Conservation (phyloP, 1,140 invertebrate species). For the Geopemphigus sp. region DNA sequence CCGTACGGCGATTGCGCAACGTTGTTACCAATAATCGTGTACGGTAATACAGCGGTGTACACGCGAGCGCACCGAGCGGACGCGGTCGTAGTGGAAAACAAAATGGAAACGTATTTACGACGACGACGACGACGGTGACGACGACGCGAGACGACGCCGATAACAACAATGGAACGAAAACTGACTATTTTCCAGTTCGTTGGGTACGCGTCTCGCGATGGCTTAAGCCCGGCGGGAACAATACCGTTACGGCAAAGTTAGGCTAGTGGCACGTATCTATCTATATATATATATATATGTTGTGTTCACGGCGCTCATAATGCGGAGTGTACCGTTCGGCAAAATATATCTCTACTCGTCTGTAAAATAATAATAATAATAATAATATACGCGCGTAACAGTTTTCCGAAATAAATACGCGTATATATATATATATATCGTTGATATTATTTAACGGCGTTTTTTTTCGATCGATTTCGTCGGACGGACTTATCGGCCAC, state of each 20-base stretch:
- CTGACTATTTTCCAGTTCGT: constrained; percentile 43
- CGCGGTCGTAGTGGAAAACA: no score
- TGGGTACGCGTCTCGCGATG: constrained; percentile 30
- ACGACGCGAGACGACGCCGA: neutral
- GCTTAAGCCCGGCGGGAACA: constrained; percentile 15
- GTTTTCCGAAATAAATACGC: no score
- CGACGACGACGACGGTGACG: neutral
- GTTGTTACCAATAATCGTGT: no score
- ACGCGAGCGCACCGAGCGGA: no score
- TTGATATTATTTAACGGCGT: no score
- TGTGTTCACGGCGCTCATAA: neutral
- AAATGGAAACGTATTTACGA: no score
- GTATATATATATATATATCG: no score
- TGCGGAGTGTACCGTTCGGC: constrained; percentile 20
- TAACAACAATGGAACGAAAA: constrained; percentile 19
- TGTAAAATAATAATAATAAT: neutral
- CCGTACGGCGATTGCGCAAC: no score
- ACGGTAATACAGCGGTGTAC: no score
- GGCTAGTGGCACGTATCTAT: constrained; percentile 24
- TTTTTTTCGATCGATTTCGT: no score
- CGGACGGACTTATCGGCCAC: no score
- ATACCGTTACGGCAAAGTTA: constrained; percentile 46
- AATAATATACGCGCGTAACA: neutral
- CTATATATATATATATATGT: neutral
- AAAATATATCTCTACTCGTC: neutral